Conservation (phyloP, 2,113 vertebrate genomes). For the Gorsachius goisagi region DNA sequence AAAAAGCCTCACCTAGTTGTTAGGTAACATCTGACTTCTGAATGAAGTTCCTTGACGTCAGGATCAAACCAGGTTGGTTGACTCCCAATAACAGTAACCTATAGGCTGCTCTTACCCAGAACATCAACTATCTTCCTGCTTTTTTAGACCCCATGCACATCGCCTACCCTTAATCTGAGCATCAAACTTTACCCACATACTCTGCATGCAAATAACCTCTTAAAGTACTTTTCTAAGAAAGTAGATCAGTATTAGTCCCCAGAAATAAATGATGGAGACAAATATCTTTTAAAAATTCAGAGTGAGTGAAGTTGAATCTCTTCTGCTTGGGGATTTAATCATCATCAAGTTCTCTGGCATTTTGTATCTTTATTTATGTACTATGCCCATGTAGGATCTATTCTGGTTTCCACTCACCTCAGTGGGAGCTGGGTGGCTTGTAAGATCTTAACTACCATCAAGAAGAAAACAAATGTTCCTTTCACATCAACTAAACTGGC, state of each 20-base stretch:
- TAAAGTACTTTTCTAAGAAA: background rate
- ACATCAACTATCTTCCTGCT: background rate
- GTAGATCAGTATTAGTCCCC: background rate
- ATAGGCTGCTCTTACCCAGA: background rate
- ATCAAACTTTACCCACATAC: background rate
- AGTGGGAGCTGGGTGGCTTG: background rate
- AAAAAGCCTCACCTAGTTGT: background rate
- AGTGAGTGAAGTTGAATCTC: background rate
- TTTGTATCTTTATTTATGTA: background rate
- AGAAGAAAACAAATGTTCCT: background rate
- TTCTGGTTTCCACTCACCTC: background rate
- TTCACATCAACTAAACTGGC: background rate
- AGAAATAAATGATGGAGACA: background rate
- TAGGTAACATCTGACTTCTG: background rate
- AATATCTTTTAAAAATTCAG: background rate
- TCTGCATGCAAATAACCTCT: background rate
- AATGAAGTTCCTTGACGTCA: background rate
- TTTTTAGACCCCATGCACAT: background rate
- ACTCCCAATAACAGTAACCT: background rate
- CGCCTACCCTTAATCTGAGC: background rate
- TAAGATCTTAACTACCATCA: background rate
- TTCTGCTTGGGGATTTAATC: background rate
- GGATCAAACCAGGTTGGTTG: background rate
- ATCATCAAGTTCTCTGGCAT: background rate
- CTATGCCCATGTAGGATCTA: background rate